A percentile compares a stretch with the other conserved stretches of the same genome.
Conservation (phyloP, 2,888 invertebrate species). For the Tetropium fuscum region DNA sequence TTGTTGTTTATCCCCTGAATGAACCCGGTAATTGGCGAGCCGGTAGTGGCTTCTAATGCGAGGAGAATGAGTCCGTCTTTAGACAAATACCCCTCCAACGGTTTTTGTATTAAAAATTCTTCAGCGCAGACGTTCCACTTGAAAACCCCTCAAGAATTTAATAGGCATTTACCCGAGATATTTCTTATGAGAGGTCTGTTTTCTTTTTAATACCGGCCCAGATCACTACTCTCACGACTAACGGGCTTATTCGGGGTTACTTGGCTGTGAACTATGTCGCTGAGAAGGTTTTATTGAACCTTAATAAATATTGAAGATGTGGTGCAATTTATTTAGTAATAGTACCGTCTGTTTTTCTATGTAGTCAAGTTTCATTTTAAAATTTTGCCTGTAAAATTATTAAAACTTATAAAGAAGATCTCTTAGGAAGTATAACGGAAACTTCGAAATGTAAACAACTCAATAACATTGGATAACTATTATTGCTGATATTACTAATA, state of each 20-base stretch:
- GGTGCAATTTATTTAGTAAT: too few relatives aligned
- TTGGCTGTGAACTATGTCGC: not conserved
- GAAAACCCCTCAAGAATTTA: slow-evolving; percentile 35
- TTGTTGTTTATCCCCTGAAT: slow-evolving; percentile 21
- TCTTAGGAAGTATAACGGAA: too few relatives aligned
- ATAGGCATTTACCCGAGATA: slow-evolving; percentile 32
- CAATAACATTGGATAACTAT: too few relatives aligned
- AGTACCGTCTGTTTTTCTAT: too few relatives aligned
- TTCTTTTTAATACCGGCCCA: slow-evolving; percentile 14
- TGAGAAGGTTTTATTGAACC: not conserved
- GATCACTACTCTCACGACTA: slow-evolving; percentile 12
- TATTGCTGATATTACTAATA: too few relatives aligned
- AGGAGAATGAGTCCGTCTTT: slow-evolving; percentile 36
- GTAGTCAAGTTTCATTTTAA: too few relatives aligned
- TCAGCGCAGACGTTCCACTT: slow-evolving; percentile 37
- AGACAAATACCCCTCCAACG: slow-evolving; percentile 30
- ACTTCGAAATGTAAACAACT: too few relatives aligned
- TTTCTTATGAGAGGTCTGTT: slow-evolving; percentile 21
- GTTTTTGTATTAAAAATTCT: slow-evolving; percentile 38
- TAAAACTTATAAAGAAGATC: too few relatives aligned
- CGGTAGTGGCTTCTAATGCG: slow-evolving; percentile 29
- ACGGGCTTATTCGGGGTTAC: slow-evolving; percentile 12
- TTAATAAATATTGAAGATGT: not conserved
- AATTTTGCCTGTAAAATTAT: too few relatives aligned
- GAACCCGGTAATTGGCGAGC: slow-evolving; percentile 23